Base-by-base conservation (phyloP, 2,113 vertebrate genomes). In the Cariama cristata region DNA sequence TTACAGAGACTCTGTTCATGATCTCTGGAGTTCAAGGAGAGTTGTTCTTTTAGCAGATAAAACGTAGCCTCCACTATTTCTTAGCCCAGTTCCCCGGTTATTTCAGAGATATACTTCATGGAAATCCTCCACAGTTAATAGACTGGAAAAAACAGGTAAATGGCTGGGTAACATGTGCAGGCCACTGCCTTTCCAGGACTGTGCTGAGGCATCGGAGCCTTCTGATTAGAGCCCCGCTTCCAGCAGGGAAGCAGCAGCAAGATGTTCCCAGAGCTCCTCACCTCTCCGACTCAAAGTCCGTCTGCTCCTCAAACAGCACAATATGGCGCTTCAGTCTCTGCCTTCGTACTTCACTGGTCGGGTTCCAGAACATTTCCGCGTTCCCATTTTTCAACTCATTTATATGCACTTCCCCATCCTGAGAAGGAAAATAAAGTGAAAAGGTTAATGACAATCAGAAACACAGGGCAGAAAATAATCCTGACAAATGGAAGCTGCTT, bases 321-420 rank as follows among this genome's bases (percentile, higher is more conserved):
- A 99, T 99, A 92, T 98, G 98, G 92, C 98, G 99, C 96, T 98
- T 99, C 92, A 99, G 98, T 27, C 99, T 98, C 94, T 98, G 98
- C 87, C 96, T 94, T 33, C 99, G 98, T 23, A 99, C 98, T 45
- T 99, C 99, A 26, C 97, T 66, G 4, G 97, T 99, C 0, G 99
- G 99, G 97, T 98, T 99, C 99, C 99, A 99, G 96, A 99, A 98
- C 55, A 98, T 94, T 92, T 99, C 98, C 6, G 96, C 33, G n/a
- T 92, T 98, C 47, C 98, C 98, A 0, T 97, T 97, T 80, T 97
- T 98, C 93, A 98, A 98, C 77, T 99, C 99, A 22, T 95, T 93
- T 93, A 99, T 98, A 64, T 99, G 99, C 63, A 99, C 99, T 88
- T 99, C 99, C 22, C 98, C 97, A 98, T 99, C 99, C 99, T 99